Conservation (phyloP, 2,797 vertebrate species). For the Momotus momota region DNA sequence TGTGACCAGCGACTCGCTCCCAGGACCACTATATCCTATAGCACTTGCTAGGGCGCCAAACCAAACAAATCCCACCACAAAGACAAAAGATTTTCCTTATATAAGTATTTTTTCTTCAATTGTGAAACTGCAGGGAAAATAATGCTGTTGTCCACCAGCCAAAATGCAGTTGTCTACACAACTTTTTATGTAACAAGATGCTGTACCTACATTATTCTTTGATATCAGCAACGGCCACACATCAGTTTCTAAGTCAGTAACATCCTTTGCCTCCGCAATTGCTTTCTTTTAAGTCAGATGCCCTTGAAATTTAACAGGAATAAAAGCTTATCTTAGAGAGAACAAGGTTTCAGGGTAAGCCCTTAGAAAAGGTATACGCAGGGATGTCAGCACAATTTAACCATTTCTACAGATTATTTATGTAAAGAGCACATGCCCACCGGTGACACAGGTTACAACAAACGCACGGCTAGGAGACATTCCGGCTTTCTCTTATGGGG, state of each 20-base stretch:
- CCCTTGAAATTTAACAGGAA: neutral
- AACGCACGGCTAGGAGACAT: neutral
- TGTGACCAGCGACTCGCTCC: neutral
- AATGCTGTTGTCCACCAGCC: neutral
- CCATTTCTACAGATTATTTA: neutral
- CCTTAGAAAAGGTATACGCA: neutral
- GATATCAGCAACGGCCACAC: accelerated
- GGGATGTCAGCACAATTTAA: neutral
- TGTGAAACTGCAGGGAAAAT: neutral
- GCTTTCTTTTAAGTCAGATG: neutral
- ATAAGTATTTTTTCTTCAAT: neutral
- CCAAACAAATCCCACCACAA: neutral
- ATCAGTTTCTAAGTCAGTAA: neutral
- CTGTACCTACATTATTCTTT: neutral
- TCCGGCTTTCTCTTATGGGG: neutral
- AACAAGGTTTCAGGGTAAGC: neutral
- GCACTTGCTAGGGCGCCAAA: neutral
- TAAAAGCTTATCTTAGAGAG: neutral
- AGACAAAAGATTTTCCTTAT: neutral
- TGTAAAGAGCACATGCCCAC: neutral
- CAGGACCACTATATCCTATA: neutral
- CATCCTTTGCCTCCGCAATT: neutral
- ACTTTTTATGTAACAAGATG: neutral
- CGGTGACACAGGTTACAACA: neutral
- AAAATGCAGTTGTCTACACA: neutral